Evolutionary conservation across 2,113 vertebrate genomes (phyloP).

Genomic region (Dromaius novaehollandiae): DNA sequence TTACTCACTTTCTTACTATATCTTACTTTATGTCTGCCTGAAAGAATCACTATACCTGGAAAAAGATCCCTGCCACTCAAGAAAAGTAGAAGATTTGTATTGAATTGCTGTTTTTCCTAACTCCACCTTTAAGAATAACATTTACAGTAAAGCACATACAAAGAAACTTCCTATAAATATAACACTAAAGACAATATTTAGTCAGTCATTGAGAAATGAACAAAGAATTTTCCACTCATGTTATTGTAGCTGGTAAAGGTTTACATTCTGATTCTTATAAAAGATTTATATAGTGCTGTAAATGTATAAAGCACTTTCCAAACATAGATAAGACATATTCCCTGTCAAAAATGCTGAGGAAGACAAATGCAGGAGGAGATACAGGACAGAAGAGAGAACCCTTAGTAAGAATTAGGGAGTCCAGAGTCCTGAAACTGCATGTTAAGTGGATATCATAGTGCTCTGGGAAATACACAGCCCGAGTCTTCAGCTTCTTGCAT

Average conservation of each 20-base stretch:
- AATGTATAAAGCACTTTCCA: not conserved
- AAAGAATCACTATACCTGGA: not conserved
- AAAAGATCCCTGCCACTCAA: not conserved
- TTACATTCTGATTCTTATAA: constrained; percentile 14
- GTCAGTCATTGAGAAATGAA: not conserved
- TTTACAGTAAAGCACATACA: not conserved
- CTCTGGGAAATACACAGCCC: not conserved
- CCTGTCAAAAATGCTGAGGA: not conserved
- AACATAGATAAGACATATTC: not conserved
- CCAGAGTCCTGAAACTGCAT: not conserved
- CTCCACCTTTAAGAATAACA: constrained; percentile 39
- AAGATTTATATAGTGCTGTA: constrained; percentile 2
- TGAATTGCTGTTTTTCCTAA: constrained; percentile 12
- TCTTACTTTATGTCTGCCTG: not conserved
- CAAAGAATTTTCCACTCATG: not conserved
- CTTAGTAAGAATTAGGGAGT: not conserved
- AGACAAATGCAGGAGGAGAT: constrained; percentile 1
- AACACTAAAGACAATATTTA: constrained; percentile 37
- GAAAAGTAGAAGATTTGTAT: not conserved
- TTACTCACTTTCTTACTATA: not conserved
- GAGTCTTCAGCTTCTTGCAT: not conserved
- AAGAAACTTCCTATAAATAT: constrained; percentile 22
- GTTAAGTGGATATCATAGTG: not conserved
- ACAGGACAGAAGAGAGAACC: not conserved
- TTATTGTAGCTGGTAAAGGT: constrained; percentile 1